Conservation (phyloP, 2,113 vertebrate species). For the Myrmecophaga tridactyla region DNA sequence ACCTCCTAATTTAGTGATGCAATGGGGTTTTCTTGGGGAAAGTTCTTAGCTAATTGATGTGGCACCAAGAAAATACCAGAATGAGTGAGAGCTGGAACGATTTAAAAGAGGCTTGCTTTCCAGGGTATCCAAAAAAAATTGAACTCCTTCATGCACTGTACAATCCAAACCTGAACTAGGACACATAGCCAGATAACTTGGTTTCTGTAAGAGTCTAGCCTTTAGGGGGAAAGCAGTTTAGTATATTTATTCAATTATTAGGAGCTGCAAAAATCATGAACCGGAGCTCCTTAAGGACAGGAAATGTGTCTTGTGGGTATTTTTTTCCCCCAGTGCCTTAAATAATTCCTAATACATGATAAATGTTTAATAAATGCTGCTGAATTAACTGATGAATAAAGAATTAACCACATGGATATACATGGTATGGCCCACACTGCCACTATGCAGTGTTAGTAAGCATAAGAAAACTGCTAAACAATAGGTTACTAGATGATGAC, state of each 20-base stretch:
- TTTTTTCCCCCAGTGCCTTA: background rate
- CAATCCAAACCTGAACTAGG: background rate
- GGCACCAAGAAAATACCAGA: background rate
- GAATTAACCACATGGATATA: background rate
- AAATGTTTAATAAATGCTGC: background rate
- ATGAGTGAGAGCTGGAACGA: background rate
- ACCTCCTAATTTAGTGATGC: background rate
- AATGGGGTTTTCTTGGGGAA: background rate
- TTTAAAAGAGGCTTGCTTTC: background rate
- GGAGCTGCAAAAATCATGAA: background rate
- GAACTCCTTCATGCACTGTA: background rate
- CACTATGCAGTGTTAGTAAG: background rate
- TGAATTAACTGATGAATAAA: background rate
- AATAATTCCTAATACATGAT: background rate
- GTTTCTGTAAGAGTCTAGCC: background rate
- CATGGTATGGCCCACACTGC: background rate
- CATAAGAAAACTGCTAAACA: background rate
- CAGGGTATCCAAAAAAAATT: background rate
- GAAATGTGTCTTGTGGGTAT: background rate
- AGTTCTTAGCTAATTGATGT: background rate
- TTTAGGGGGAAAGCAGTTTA: background rate
- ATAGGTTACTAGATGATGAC: background rate
- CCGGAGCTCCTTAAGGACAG: background rate
- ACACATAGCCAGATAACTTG: background rate
- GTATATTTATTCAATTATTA: background rate